phyloP scores from a whole-genome alignment of 2,113 vertebrate genomes.

The Tragulus kanchil region DNA sequence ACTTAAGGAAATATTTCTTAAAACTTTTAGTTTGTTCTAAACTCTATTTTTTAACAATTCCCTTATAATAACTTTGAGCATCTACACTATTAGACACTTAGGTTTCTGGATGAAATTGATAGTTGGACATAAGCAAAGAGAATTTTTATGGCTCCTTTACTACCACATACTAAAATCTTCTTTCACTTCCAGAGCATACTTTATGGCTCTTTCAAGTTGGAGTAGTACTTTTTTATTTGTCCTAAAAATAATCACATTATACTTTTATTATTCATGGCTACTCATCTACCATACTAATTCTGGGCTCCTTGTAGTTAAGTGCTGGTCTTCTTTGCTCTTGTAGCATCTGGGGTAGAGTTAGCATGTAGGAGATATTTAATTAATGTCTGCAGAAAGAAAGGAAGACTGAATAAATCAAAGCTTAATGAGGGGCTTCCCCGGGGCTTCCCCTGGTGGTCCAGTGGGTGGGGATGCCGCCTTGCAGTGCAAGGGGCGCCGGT shows the following conservation, averaged over 20 bases:
- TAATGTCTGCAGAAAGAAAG: not conserved
- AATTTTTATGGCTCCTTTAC: not conserved
- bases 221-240: not conserved
- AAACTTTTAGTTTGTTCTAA: conserved; percentile 1
- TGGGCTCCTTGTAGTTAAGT: not conserved
- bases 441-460: too few species aligned
- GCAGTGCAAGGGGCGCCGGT: too few species aligned
- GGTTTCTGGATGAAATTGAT: not conserved
- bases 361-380: not conserved
- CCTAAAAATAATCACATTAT: not conserved
- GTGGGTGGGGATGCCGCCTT: too few species aligned
- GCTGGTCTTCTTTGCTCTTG: not conserved
- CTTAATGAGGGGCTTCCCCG: not conserved
- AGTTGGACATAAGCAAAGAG: not conserved
- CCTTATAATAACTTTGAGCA: not conserved
- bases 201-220: not conserved
- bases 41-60: not conserved
- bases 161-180: not conserved
- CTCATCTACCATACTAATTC: not conserved
- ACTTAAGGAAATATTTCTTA: not conserved
- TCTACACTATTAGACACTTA: not conserved
- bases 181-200: not conserved
- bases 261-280: not conserved
- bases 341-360: not conserved
- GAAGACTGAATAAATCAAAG: not conserved